Conservation (phyloP, 2,888 invertebrate species). For the Molanna angustata region DNA sequence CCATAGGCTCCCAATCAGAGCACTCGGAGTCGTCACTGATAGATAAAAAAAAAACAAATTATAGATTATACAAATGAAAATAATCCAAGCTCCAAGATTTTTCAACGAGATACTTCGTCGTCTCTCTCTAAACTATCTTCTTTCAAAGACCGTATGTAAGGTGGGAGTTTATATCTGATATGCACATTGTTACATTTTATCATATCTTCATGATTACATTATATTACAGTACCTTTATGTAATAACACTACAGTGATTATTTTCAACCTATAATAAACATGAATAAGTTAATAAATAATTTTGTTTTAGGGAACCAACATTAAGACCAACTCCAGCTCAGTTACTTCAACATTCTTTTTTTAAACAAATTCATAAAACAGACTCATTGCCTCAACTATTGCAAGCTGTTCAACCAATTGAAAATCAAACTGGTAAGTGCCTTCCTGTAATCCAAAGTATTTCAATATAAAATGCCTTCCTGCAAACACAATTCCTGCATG, state of each 20-base stretch:
- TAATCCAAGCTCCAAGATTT: too few relatives aligned
- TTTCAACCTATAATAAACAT: background rate
- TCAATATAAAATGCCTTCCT: too few relatives aligned
- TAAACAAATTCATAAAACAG: conserved; percentile 64
- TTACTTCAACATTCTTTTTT: conserved; percentile 73
- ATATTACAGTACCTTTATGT: background rate
- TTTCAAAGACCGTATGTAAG: too few relatives aligned
- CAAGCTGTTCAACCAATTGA: conserved; percentile 67
- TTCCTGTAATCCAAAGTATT: too few relatives aligned
- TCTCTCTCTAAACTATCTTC: too few relatives aligned
- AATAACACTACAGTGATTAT: too few relatives aligned
- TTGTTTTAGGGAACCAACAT: conserved; percentile 56
- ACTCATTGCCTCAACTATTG: conserved; percentile 62
- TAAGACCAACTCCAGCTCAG: conserved; percentile 67
- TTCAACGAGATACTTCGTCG: too few relatives aligned
- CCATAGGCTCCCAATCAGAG: too few relatives aligned
- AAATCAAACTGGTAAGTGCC: conserved; percentile 57
- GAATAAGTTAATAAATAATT: background rate
- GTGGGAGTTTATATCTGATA: background rate
- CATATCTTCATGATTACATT: background rate
- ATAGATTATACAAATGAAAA: background rate
- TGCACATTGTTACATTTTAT: background rate
- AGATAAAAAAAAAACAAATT: background rate
- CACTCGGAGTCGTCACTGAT: too few relatives aligned
- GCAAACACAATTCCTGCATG: too few relatives aligned